Base-by-base conservation (phyloP, 2,113 vertebrate species). In the Ascaphus truei region DNA sequence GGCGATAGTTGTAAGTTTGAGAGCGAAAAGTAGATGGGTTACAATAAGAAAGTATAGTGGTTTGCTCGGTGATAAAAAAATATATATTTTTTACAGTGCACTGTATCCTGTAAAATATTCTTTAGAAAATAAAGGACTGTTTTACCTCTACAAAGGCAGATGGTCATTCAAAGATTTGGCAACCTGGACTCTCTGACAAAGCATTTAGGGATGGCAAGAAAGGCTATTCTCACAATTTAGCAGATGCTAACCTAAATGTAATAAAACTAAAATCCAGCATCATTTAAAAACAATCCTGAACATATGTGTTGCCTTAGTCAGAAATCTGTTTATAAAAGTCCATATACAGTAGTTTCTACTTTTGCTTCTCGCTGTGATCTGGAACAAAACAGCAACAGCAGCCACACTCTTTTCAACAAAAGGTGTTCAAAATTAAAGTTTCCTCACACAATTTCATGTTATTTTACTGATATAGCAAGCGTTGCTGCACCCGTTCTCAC, bases 141-240 rank as follows among this genome's bases (percentile, higher is more conserved):
- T 68, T 47, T 37, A 69, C 55, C 55, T 50, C 43, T 37, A 31
- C 30, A n/a, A 31, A 50, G 43, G 43, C 66, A 69, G 66, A 69
- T 69, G 66, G 66, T 37, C 29, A 58, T 69, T 69, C 66, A 59
- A 59, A 11, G 57, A 69, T 51, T 59, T 69, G 66, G 66, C 55
- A 60, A 59, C 55, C 41, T 37, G 55, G 50, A 39, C 55, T 57
- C 30, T 69, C 41, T 68, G 41, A 50, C 55, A 69, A 60, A 34
- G 43, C 55, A 39, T 69, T 50, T 30, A 39, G 66, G 18, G 31
- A 69, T 69, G 66, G 55, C 55, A 48, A 59, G 66, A 69, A 69
- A 69, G 43, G 55, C 55, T 37, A 59, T 50, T 59, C 66, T 60
- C 55, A 59, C 55, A 37, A 59, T 69, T 39, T 59, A 69, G 26